Evolutionary conservation across 2,113 vertebrate species (phyloP), one percentile per base, ranked within the genome.

Genomic region (Paradoxurus hermaphroditus): DNA sequence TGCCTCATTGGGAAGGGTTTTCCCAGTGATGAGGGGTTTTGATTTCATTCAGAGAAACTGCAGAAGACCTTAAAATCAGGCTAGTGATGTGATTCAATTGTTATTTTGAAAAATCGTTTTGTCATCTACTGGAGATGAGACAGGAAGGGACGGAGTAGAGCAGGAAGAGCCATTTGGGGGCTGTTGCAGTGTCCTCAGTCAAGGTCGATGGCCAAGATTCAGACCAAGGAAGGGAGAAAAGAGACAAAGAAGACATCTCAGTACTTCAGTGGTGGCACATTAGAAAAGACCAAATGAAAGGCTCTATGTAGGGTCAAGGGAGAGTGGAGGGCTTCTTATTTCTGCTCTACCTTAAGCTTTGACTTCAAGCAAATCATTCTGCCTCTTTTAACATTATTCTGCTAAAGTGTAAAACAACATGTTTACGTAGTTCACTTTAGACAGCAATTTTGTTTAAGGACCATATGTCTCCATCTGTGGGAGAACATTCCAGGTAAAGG

Each of bases 401-500:
- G 39, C 36, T 36, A 77, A 25, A 41, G 16, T 31, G 75, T 72
- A 62, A 86, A 97, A 89, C 51, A 67, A 23, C 46, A 88, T 34
- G 44, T 78, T 90, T 91, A 65, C 77, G 29, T 49, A 46, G 78
- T 81, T 95, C 44, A 59, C 31, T 93, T 95, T 97, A 86, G 46
- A 79, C 65, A 86, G 67, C 18, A 86, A 19, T 34, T 62, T 68
- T 95, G 41, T 62, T 96, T 78, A 82, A 59, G 25, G 79, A 62
- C 78, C 87, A 92, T 73, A 90, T 87, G 84, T 96, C 62, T 81
- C 63, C 49, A 86, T 86, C 83, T 97, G 87, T 72, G 89, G 44
- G 41, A 73, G 84, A 96, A 82, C 29, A 94, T 94, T 92, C 62
- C 75, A 97, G 93, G 67, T 81, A 97, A 96, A 96, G 44, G 65